phyloP scores from a whole-genome alignment of 1,140 invertebrate genomes.

The Macrocentrus cingulum region DNA sequence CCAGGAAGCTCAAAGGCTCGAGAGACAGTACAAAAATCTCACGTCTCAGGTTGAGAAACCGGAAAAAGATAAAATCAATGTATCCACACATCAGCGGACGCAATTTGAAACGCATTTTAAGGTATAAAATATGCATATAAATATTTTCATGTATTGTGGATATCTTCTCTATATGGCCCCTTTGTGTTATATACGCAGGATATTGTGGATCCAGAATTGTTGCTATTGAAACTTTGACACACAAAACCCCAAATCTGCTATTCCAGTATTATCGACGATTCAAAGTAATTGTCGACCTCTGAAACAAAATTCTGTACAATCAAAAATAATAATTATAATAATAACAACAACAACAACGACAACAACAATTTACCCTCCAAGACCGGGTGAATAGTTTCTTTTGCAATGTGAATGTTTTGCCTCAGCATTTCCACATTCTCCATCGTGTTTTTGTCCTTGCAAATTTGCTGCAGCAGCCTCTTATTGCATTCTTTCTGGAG shows the following conservation, averaged over 20 bases:
- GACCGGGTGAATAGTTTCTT: neutral
- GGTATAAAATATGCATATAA: conserved; percentile 31
- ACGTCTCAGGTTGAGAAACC: conserved; percentile 39
- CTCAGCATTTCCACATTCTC: conserved; percentile 1
- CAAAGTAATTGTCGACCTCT: conserved; percentile 14
- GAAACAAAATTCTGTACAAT: neutral
- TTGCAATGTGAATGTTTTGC: neutral
- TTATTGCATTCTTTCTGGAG: conserved; percentile 15
- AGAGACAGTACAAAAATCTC: conserved; percentile 46
- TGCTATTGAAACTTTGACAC: conserved; percentile 45
- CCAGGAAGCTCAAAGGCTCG: conserved; percentile 43
- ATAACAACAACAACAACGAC: neutral
- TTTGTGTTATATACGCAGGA: too few species aligned
- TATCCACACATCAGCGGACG: conserved; percentile 14
- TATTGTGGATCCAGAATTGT: conserved; percentile 46
- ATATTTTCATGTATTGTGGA: conserved; percentile 7
- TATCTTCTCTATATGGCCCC: too few species aligned
- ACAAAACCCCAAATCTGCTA: conserved; percentile 24
- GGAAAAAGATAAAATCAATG: conserved; percentile 35
- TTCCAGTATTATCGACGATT: conserved; percentile 22
- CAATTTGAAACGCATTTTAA: conserved; percentile 35
- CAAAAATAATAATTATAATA: too few species aligned
- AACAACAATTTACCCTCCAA: conserved; percentile 1
- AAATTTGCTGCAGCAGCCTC: neutral
- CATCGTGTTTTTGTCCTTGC: conserved; percentile 5